Evolutionary conservation across 2,888 invertebrate genomes (phyloP), one percentile per base, ranked within the genome.

Genomic region (Drosophila anceps): DNA sequence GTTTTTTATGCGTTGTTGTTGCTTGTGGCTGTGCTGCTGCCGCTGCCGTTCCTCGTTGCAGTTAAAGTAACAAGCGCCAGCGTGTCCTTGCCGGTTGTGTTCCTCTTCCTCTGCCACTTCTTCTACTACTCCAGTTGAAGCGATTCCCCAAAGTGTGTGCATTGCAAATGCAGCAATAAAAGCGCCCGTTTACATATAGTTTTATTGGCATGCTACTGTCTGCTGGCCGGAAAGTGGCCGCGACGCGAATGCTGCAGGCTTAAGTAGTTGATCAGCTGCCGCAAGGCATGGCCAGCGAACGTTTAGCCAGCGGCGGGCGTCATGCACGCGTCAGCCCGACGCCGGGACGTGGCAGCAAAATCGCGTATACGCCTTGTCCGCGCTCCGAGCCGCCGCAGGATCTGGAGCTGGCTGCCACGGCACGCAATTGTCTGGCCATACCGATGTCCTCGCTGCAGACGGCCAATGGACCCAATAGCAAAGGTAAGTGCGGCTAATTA

Each of bases 281-380:
- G 50, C 35, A n/a, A n/a, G 50, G 51, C 39, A 81, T 79, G 82
- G 79, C 79, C 5, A 90, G 82, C 43, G 77, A 89, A 62, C 84
- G 93, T 91, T 91, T 68, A 41, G 57, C 73, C 62, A 71, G 48
- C n/a, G 76, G 61, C 10, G 87, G 88, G 54, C 92, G 93, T 35
- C 91, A 92, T 80, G 90, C 93, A 50, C 92, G 93, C 61, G 92
- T 93, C 65, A 93, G 93, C 77, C 93, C 93, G 39, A 92, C 92
- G 64, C 93, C 93, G 68, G 92, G 92, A 66, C 92, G 92, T 60
- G 91, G 92, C 63, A 92, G 92, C 68, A 92, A 92, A 81, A 90
- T 93, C 69, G 93, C 93, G 35, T 93, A 93, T 73, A 90, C 92
- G 69, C 91, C 93, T 61, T 93, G 93, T 78, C 93, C 93, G 43